Evolutionary conservation across 2,888 invertebrate genomes (phyloP).

Genomic region (Tanytarsus gracilentus): DNA sequence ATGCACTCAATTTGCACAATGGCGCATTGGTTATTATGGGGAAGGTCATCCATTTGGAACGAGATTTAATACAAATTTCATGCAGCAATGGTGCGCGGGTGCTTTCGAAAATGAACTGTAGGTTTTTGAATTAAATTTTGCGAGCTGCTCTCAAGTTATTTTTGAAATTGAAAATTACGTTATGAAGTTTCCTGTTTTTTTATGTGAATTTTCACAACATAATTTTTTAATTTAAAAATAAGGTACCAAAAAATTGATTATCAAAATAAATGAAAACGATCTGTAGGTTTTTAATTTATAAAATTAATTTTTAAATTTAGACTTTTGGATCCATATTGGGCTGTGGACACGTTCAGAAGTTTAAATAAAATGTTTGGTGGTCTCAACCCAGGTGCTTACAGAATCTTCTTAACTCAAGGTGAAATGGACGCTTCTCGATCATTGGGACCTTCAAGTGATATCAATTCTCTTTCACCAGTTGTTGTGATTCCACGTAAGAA

Average conservation of each 20-base stretch:
- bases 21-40: background rate
- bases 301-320: background rate
- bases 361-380: conserved; percentile 11
- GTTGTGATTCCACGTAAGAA: conserved; percentile 3
- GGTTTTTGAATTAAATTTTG: background rate
- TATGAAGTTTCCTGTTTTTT: too few species aligned
- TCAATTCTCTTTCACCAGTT: background rate
- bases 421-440: conserved; percentile 9
- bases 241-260: too few species aligned
- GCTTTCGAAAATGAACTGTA: conserved; percentile 4
- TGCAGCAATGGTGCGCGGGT: conserved; percentile 4
- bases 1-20: conserved; percentile 14
- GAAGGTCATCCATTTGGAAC: conserved; percentile 15
- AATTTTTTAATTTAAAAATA: too few species aligned
- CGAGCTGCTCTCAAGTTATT: too few species aligned
- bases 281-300: too few species aligned
- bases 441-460: background rate
- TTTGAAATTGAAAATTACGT: too few species aligned
- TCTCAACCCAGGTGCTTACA: background rate
- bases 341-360: background rate
- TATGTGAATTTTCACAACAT: too few species aligned
- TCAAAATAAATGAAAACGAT: too few species aligned
- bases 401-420: conserved; percentile 7
- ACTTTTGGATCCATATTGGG: background rate
- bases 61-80: conserved; percentile 1